Evolutionary conservation across 1,140 invertebrate genomes (phyloP), one percentile per base, ranked within the genome.

Genomic region (Drosophila littoralis): DNA sequence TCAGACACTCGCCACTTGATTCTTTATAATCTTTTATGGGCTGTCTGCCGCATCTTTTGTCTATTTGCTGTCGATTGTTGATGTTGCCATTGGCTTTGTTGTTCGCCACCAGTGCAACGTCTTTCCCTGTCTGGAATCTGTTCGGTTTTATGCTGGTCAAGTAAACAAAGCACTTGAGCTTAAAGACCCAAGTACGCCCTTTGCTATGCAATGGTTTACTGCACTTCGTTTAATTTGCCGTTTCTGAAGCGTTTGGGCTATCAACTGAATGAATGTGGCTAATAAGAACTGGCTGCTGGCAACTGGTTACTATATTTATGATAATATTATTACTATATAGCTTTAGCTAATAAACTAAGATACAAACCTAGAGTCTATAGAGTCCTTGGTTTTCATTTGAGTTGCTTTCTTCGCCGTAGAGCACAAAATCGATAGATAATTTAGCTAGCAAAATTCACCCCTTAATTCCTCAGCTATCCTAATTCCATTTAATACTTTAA

Each of bases 21-120:
- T 77, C 73, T 85, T 85, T 85, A 85, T 85, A 85, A 85, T 85
- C 82, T 85, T 81, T 84, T 86, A 78, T 72, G 82, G 82, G 64
- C 60, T 48, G 65, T 85, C 75, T 71, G 77, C 43, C 66, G 74
- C 65, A 69, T 75, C 81, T 81, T 86, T 85, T 85, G 82, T 85
- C 78, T 75, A 72, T 85, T 84, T 77, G 81, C 43, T 60, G 50
- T 72, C 22, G 66, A 68, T 68, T 68, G 67, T 42, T 43, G 13
- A 28, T 64, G 42, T 57, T 72, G 81, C 58, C 69, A 42, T 65
- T 78, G 63, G 57, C 75, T 55, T 77, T 74, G 63, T 86, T 86
- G 68, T 85, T 70, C 13, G 22, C 46, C 32, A 58, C 40, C 57
- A 38, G 33, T 35, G 54, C 33, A 58, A 35, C 40, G 66, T 71